A percentile compares a stretch with the other conserved stretches of the same genome.
Evolutionary conservation across 2,113 vertebrate species (phyloP).

Genomic region (Daphoenositta chrysoptera): DNA sequence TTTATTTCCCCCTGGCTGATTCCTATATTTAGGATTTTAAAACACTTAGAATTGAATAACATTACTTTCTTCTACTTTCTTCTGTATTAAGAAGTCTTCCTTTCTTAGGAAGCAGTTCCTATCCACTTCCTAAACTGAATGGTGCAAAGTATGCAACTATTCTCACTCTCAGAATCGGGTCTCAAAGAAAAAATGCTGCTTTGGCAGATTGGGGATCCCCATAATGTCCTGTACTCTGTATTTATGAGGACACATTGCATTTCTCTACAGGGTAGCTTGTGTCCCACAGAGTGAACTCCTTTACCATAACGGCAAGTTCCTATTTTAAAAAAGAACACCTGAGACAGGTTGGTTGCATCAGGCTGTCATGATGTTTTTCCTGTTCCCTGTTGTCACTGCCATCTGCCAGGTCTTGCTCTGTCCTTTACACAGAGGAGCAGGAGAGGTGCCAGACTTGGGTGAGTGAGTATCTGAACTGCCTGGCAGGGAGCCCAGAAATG

Average conservation of each 20-base stretch:
- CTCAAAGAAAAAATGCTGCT: background rate
- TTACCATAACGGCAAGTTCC: background rate
- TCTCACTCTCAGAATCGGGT: background rate
- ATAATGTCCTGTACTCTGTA: background rate
- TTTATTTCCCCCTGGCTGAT: background rate
- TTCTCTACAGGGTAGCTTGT: background rate
- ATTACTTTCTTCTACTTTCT: background rate
- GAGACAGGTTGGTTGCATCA: background rate
- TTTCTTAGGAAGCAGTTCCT: background rate
- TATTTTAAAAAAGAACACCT: constrained; percentile 31
- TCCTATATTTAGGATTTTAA: background rate
- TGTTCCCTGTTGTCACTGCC: background rate
- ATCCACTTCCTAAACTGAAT: background rate
- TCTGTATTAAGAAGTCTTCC: background rate
- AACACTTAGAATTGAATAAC: background rate
- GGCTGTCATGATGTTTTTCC: background rate
- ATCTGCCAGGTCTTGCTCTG: background rate
- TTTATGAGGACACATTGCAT: background rate
- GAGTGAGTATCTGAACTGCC: background rate
- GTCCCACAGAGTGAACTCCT: background rate
- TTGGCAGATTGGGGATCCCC: background rate
- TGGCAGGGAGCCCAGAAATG: background rate
- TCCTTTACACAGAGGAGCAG: background rate
- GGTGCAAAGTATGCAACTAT: background rate
- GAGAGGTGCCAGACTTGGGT: background rate